Evolutionary conservation across 2,797 vertebrate species (phyloP), one percentile per base, ranked within the genome.

Genomic region (Microctenopoma stevenorrisi): DNA sequence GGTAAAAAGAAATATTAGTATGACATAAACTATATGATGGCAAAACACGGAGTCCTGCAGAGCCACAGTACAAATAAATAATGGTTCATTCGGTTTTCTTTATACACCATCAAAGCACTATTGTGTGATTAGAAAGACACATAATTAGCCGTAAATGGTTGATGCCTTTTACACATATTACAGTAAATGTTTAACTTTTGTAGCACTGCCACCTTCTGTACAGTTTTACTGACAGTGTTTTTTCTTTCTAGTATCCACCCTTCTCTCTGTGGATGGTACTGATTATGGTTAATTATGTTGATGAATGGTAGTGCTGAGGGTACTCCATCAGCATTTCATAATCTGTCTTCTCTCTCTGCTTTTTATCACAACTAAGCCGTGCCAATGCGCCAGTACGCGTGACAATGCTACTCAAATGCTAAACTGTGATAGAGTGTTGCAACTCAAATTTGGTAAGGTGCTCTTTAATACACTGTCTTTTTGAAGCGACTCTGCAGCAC

Each of bases 221-320:
- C 57, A 60, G 59, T 81, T 79, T 72, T 56, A 51, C 68, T 49
- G 53, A 60, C 55, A 48, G 38, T 53, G 25, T 69, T 52, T 51
- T 37, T 60, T 37, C 25, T 48, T 53, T 52, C 46, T 59, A 78
- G 74, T 74, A 78, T 72, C 73, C 57, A 61, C 75, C 56, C 63
- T 56, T 64, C 66, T 64, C 74, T 83, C 86, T 75, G 88, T 50
- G 79, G 91, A 92, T 89, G 61, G 56, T 43, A 60, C 82, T 90
- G 92, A 94, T 94, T 91, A 92, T 86, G 80, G 87, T 86, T 93
- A 91, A 94, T 94, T 93, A 94, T 82, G 87, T 86, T 92, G 92
- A 94, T 93, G 87, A 93, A 94, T 93, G 88, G 83, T 57, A 68
- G 76, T 76, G 83, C 88, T 88, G 83, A 86, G 84, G 85, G 78